These are phyloP conservation scores for Phrynocephalus guinanensis DNA, from an alignment of 2,797 vertebrate genomes.

Conservation along the genomic window DNA sequence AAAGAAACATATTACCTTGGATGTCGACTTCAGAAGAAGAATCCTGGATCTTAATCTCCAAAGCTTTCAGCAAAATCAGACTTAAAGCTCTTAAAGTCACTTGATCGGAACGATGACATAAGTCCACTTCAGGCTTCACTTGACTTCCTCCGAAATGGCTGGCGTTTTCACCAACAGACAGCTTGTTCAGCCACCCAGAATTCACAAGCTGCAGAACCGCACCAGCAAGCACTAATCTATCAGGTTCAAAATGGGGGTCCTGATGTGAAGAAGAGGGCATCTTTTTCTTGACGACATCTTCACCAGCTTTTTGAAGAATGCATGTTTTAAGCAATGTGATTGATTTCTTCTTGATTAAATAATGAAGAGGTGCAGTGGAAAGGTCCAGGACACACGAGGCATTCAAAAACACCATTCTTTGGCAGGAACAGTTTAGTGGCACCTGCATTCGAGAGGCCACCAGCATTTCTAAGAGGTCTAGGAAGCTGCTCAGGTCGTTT, in stretches of 20 bases:
- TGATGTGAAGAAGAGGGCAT: background rate
- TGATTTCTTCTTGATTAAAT: conserved; percentile 82
- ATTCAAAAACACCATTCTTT: conserved; percentile 77
- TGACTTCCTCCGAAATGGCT: conserved; percentile 83
- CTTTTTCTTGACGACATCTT: conserved; percentile 78
- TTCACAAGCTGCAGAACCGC: conserved; percentile 76
- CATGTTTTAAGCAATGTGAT: conserved; percentile 88
- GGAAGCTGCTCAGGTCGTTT: conserved; percentile 75
- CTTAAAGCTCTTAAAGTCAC: conserved; percentile 86
- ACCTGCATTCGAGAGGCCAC: conserved; percentile 73
- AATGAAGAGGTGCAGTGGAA: conserved; percentile 69
- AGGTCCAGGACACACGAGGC: conserved; percentile 72
- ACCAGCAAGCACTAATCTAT: conserved; percentile 75
- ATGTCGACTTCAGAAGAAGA: conserved; percentile 69
- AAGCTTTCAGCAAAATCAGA: conserved; percentile 86
- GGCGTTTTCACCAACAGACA: conserved; percentile 70
- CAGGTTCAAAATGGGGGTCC: conserved; percentile 57
- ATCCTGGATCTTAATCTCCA: conserved; percentile 82
- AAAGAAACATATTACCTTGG: conserved; percentile 71
- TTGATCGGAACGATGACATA: conserved; percentile 70
- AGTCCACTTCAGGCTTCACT: conserved; percentile 2
- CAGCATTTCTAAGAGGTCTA: conserved; percentile 88
- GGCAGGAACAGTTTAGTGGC: conserved; percentile 70
- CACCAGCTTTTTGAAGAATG: conserved; percentile 82
- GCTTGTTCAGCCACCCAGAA: conserved; percentile 77